Evolutionary conservation across 2,888 invertebrate genomes (phyloP).

Genomic region (Marronus borbonicus): DNA sequence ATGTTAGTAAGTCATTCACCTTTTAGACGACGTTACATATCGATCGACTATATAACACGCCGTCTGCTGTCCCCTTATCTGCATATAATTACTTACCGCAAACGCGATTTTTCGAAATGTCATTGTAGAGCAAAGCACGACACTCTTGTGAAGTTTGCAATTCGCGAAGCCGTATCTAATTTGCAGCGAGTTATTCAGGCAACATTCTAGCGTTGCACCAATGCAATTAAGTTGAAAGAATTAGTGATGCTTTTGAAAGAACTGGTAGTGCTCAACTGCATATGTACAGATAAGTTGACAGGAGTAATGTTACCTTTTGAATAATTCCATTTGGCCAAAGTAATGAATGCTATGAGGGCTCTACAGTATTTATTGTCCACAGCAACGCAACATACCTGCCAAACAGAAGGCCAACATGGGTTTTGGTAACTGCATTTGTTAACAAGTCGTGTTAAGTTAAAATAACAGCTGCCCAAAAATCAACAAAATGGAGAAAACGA

Average conservation of each 20-base stretch:
- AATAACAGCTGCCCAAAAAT: no score
- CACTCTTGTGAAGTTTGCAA: not conserved
- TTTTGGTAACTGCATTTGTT: no score
- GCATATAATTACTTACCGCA: constrained; percentile 29
- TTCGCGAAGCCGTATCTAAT: not conserved
- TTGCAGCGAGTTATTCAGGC: not conserved
- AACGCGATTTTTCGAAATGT: constrained; percentile 7
- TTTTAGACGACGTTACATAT: constrained; percentile 11
- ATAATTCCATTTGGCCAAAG: no score
- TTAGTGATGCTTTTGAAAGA: not conserved
- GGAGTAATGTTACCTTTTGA: no score
- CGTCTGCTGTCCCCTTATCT: constrained; percentile 20
- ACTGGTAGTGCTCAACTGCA: not conserved
- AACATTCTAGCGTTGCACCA: not conserved
- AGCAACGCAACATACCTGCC: no score
- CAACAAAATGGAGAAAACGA: no score
- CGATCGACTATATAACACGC: not conserved
- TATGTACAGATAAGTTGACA: no score
- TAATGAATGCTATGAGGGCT: no score
- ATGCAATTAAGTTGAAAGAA: not conserved
- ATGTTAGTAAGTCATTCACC: constrained; percentile 34
- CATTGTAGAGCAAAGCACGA: not conserved
- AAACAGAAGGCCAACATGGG: no score
- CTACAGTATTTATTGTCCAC: no score
- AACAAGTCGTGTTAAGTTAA: no score